phyloP scores from a whole-genome alignment of 1,140 invertebrate species.

The Elymnias hypermnestra region DNA sequence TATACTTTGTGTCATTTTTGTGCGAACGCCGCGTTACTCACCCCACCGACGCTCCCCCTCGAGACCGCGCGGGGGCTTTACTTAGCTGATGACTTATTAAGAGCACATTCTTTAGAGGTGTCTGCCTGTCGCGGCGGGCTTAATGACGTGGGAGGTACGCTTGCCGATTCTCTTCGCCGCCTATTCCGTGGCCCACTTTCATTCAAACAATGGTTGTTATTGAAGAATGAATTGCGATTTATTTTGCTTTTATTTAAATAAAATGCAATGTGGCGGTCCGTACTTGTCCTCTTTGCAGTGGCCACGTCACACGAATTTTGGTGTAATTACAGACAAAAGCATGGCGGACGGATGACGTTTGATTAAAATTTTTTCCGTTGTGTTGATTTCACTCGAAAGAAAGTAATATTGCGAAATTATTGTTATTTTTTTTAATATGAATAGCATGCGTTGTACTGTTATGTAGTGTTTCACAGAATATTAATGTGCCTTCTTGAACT shows the following conservation, averaged over 20 bases:
- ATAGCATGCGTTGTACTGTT: not conserved
- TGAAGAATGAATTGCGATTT: slow-evolving; percentile 20
- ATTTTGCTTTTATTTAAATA: slow-evolving; percentile 20
- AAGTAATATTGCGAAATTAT: slow-evolving; percentile 15
- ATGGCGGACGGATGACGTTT: slow-evolving; percentile 22
- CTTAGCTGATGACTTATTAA: slow-evolving; percentile 75
- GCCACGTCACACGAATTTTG: slow-evolving; percentile 23
- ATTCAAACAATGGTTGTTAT: slow-evolving; percentile 27
- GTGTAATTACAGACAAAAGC: slow-evolving; percentile 23
- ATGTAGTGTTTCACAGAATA: not conserved
- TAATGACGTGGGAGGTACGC: slow-evolving; percentile 58
- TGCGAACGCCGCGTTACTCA: slow-evolving; percentile 39
- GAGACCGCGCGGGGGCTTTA: slow-evolving; percentile 46
- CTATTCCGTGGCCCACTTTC: slow-evolving; percentile 35
- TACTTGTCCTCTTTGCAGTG: slow-evolving; percentile 17
- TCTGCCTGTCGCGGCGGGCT: slow-evolving; percentile 61
- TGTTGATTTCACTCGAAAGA: slow-evolving; percentile 13
- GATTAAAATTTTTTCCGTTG: slow-evolving; percentile 23
- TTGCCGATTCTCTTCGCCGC: slow-evolving; percentile 35
- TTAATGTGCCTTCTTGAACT: not conserved
- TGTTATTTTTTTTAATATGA: slow-evolving; percentile 3
- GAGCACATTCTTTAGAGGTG: slow-evolving; percentile 71
- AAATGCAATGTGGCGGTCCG: slow-evolving; percentile 12
- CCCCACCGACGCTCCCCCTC: slow-evolving; percentile 15
- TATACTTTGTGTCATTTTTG: slow-evolving; percentile 70